Percentiles rank a stretch among this genome's conserved stretches.
phyloP scores from a whole-genome alignment of 2,113 vertebrate genomes.

The Amblyopsis rosae region DNA sequence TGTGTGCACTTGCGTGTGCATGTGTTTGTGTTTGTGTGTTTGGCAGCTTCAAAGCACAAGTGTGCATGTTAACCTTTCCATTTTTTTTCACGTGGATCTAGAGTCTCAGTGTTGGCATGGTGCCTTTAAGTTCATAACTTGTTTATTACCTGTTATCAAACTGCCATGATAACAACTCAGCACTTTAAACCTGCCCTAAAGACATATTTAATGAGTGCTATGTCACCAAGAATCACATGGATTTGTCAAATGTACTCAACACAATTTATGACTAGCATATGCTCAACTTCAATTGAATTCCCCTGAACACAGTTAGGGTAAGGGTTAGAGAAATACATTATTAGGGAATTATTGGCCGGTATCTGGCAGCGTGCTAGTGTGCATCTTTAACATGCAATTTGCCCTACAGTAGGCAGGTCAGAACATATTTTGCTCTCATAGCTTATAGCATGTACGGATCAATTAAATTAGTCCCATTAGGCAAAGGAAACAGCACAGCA shows the following conservation, averaged over 20 bases:
- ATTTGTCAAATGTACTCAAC: no score
- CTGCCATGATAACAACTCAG: neutral
- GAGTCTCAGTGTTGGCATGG: constrained; percentile 23
- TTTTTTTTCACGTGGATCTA: constrained; percentile 27
- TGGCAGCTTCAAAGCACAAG: constrained; percentile 56
- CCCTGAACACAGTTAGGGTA: no score
- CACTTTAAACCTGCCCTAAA: constrained; percentile 64
- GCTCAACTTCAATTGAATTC: no score
- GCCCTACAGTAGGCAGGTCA: no score
- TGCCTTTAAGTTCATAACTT: constrained; percentile 34
- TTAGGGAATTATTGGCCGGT: no score
- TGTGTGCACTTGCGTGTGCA: constrained; percentile 30
- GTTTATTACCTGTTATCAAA: constrained; percentile 9
- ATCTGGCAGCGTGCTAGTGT: no score
- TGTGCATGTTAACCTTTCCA: constrained; percentile 61
- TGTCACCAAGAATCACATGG: no score
- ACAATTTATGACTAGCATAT: no score
- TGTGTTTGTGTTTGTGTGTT: constrained; percentile 21
- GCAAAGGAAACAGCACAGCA: constrained; percentile 58
- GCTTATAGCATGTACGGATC: neutral
- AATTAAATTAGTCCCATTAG: constrained; percentile 42
- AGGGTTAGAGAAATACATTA: no score
- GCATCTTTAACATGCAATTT: no score
- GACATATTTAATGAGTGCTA: neutral
- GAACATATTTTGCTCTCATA: no score